Evolutionary conservation across 1,140 invertebrate species (phyloP).

Genomic region (Drosophila tropicalis): DNA sequence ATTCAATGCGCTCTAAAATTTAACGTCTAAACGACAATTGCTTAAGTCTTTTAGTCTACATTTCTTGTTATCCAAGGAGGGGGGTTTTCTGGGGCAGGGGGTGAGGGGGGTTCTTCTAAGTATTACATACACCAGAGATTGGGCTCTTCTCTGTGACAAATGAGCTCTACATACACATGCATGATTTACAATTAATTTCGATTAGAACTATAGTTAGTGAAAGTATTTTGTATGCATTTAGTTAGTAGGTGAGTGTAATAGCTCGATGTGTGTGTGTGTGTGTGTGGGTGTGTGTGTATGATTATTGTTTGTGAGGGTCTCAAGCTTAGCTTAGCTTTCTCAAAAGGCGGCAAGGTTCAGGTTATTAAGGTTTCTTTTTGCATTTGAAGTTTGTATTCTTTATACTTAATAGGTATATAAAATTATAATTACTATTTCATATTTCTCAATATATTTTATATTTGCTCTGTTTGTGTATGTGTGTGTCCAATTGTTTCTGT

Average conservation of each 20-base stretch:
- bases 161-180: slow-evolving; percentile 21
- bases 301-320: background rate
- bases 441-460: background rate
- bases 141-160: background rate
- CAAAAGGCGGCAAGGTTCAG: slow-evolving; percentile 39
- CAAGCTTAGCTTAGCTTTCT: slow-evolving; percentile 22
- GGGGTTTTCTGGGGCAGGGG: background rate
- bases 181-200: slow-evolving; percentile 3
- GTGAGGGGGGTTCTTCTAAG: slow-evolving; percentile 27
- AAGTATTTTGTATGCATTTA: no score
- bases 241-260: background rate
- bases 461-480: background rate
- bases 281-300: background rate
- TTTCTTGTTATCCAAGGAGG: slow-evolving; percentile 42
- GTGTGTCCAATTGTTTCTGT: background rate
- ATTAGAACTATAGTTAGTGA: background rate
- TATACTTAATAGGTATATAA: background rate
- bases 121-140: slow-evolving; percentile 2
- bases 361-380: slow-evolving; percentile 21
- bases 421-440: background rate
- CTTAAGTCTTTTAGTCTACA: slow-evolving; percentile 83
- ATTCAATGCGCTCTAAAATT: slow-evolving; percentile 81
- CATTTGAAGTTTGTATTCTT: background rate
- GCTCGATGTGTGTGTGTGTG: background rate
- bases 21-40: slow-evolving; percentile 83